phyloP scores from a whole-genome alignment of 2,888 invertebrate species.

The Tetragonula carbonaria region DNA sequence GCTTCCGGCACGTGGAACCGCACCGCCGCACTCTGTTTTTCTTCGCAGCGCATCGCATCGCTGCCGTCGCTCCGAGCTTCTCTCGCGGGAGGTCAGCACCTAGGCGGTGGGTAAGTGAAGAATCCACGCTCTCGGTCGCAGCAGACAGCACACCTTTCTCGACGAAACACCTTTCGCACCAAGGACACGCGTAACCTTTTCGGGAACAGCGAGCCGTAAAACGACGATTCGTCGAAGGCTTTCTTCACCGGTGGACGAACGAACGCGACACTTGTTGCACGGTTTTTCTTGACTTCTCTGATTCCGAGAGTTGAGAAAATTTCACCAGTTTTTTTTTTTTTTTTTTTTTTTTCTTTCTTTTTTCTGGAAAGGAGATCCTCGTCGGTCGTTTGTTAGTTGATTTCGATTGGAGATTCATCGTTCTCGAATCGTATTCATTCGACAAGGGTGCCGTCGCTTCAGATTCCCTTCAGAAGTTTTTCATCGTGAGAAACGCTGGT shows the following conservation, averaged over 20 bases:
- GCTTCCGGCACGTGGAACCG: conserved; percentile 67
- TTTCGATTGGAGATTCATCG: background rate
- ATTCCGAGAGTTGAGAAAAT: background rate
- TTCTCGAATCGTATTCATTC: background rate
- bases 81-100: conserved; percentile 73
- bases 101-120: conserved; percentile 64
- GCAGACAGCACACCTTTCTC: conserved; percentile 19
- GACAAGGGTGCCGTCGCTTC: background rate
- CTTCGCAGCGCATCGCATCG: conserved; percentile 39
- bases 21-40: conserved; percentile 54
- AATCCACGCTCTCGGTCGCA: conserved; percentile 14
- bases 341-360: no score
- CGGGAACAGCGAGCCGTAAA: background rate
- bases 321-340: background rate
- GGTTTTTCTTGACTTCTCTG: background rate
- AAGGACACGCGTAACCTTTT: conserved; percentile 7
- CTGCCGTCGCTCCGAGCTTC: conserved; percentile 46
- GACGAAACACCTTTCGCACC: background rate
- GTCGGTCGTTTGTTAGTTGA: background rate
- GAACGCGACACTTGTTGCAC: conserved; percentile 55
- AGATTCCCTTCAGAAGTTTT: conserved; percentile 3
- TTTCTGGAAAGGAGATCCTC: no score
- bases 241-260: background rate
- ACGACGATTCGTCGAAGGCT: background rate
- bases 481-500: conserved; percentile 53